Base-by-base conservation (phyloP, 2,797 vertebrate genomes). In the Urosaurus nigricauda region DNA sequence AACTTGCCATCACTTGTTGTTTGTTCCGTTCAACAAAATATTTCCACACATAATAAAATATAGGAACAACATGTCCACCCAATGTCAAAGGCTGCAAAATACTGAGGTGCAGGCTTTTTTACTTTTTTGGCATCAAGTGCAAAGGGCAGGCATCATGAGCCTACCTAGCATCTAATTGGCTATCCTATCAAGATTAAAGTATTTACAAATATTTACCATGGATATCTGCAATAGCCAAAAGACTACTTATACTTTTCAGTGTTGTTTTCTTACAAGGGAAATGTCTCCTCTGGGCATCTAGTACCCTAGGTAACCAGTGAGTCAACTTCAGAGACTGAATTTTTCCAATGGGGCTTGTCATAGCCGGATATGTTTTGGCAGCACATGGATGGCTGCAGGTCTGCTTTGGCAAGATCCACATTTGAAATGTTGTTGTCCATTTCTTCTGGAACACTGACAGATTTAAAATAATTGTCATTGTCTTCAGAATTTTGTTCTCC, bases 281-380 rank as follows among this genome's bases (percentile, higher is more conserved):
- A 70, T 3, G 4, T 6, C 21, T 17, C 26, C 21, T 79, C 24
- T 79, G 73, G 0, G 83, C 90, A 74, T 19, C 35, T 53, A 91
- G 11, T 88, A 53, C 93, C 96, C 6, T 97, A 96, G 16, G 95
- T 95, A 86, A 95, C 92, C 75, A 96, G 92, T 87, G 94, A 91
- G 73, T 96, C 96, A 1, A 94, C 95, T 70, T 81, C 93, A 32
- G 71, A 35, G 24, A 47, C 40, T 47, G 53, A 11, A 29, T 32
- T 16, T 17, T 29, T 4, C 84, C 88, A 89, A 17, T 86, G 97
- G 2, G 97, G 97, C 53, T 96, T 97, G 87, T 97, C 96, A 13
- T 97, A 97, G 79, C 96, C 97, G 75, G 93, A 97, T 35, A 94
- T 93, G 53, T 90, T 93, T 11, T 86, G 81, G 73, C 81, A 84